Evolutionary conservation across 2,888 invertebrate genomes (phyloP).

Genomic region (Parnassius mnemosyne): DNA sequence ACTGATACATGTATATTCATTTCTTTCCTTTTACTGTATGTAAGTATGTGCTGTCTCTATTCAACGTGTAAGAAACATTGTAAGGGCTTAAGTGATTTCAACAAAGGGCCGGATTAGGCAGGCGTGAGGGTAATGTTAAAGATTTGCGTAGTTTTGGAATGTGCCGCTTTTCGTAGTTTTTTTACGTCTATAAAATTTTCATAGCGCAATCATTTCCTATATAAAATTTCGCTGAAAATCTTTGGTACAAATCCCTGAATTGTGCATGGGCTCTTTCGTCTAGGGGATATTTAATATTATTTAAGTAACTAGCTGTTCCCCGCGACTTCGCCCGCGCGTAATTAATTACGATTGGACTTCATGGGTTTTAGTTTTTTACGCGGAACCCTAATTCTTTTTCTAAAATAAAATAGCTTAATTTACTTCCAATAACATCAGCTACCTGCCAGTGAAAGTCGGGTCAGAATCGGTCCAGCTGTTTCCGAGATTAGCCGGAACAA

Average conservation of each 20-base stretch:
- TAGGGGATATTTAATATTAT: no score
- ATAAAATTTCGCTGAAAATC: neutral
- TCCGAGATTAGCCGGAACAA: no score
- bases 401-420: no score
- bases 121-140: conserved; percentile 53
- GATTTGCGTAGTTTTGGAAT: conserved; percentile 40
- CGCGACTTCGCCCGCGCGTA: no score
- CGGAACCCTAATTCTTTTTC: no score
- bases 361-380: no score
- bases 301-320: no score
- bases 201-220: conserved; percentile 11
- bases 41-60: conserved; percentile 32
- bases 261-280: no score
- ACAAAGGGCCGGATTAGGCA: conserved; percentile 47
- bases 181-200: conserved; percentile 25
- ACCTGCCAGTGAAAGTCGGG: no score
- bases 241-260: neutral
- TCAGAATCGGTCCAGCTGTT: no score
- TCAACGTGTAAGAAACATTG: conserved; percentile 26
- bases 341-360: no score
- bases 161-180: conserved; percentile 33
- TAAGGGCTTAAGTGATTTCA: conserved; percentile 51
- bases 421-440: no score
- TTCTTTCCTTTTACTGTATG: conserved; percentile 33
- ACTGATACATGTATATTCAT: conserved; percentile 32